phyloP scores from a whole-genome alignment of 1,140 invertebrate genomes.

The Hydropsyche tenuis region DNA sequence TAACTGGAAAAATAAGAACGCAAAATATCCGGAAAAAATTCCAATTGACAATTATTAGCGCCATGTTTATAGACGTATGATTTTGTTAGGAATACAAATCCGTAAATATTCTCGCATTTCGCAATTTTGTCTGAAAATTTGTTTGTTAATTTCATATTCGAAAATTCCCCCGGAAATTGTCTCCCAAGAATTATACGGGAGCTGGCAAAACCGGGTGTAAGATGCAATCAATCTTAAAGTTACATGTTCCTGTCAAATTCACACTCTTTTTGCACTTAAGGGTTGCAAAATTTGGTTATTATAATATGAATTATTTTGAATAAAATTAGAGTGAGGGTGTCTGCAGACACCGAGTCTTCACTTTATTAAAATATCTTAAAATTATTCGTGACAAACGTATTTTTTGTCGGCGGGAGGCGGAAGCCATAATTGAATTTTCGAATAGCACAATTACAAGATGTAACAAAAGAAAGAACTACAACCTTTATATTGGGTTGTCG shows the following conservation, averaged over 20 bases:
- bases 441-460: too few species aligned
- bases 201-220: conserved; percentile 8
- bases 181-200: conserved; percentile 16
- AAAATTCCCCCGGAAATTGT: conserved; percentile 13
- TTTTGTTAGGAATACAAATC: background rate
- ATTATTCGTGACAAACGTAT: background rate
- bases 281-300: conserved; percentile 22
- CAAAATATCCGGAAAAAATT: background rate
- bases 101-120: background rate
- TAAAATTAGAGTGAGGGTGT: background rate
- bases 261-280: conserved; percentile 30
- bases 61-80: background rate
- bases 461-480: too few species aligned
- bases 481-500: too few species aligned
- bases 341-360: background rate
- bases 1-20: background rate
- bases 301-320: conserved; percentile 25
- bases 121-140: background rate
- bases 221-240: conserved; percentile 48
- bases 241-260: conserved; percentile 49
- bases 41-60: conserved; percentile 16
- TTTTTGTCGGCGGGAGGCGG: too few species aligned
- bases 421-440: too few species aligned
- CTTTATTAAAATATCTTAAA: background rate
- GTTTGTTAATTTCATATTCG: background rate